Base-by-base conservation (phyloP, 2,888 invertebrate species). In the Hemithea aestivaria region DNA sequence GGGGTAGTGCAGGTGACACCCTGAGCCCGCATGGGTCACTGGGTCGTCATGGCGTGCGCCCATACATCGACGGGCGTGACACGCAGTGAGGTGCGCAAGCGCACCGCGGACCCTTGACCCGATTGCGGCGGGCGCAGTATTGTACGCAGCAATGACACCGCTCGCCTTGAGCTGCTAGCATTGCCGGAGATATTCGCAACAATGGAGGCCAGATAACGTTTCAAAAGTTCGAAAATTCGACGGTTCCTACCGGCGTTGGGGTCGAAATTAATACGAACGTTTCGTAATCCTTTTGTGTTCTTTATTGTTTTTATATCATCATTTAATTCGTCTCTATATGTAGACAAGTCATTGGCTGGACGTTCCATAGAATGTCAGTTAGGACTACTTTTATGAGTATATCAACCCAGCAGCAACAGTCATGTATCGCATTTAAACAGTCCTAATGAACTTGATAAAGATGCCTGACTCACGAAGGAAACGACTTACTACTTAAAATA, bases 121-220 rank as follows among this genome's bases (percentile, higher is more conserved):
- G 79, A 75, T 78, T 85, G 79, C 68, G 66, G 73, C 69, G 68
- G 62, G 66, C 68, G 61, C 69, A 69, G 78, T 78, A 81, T 78
- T 78, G 81, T 80, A 81, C 82, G 78, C 84, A 84, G 87, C 84
- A 84, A 81, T 84, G 87, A 83, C 84, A 87, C 84, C 77, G 79
- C 60, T 87, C 78, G 83, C 87, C 87, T 85, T 85, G 85, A 84
- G 84, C 74, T 74, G 82, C 74, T 82, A 83, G 80, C 85, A 84
- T 80, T 82, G 84, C 79, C 83, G 82, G 84, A 85, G 85, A 85
- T 87, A 87, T 85, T 84, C 77, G 85, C 87, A 87, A 87, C 87
- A 87, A 87, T 87, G 76, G 85, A 84, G 83, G 83, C 83, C 83
- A 85, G 87, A 87, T 87, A 85, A 82, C 81, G 70, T 87, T 87